phyloP scores from a whole-genome alignment of 2,113 vertebrate genomes.

The Sebastes schlegelii region DNA sequence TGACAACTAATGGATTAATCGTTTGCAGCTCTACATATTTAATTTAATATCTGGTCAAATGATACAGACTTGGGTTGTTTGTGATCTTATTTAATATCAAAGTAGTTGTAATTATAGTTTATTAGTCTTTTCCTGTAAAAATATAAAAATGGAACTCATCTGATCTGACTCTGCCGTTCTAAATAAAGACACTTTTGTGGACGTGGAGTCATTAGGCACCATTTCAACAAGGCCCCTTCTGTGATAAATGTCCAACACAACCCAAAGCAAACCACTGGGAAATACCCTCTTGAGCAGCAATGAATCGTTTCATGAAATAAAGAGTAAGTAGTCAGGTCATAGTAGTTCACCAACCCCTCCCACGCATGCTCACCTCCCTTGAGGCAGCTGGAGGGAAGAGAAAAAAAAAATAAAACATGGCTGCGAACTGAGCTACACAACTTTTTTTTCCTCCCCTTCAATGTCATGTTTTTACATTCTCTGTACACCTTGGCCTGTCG shows the following conservation, averaged over 20 bases:
- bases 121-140: neutral
- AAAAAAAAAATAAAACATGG: conserved; percentile 15
- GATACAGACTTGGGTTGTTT: neutral
- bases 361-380: conserved; percentile 13
- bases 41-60: neutral
- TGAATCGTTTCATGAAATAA: conserved; percentile 55
- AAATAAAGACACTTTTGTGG: conserved; percentile 1
- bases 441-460: conserved; percentile 48
- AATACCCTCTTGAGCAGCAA: conserved; percentile 23
- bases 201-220: neutral
- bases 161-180: neutral
- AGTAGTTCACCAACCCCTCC: conserved; percentile 36
- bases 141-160: neutral
- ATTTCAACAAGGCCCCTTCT: neutral
- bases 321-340: conserved; percentile 50
- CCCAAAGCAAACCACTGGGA: conserved; percentile 33
- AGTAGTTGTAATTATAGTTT: neutral
- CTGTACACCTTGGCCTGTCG: conserved; percentile 67
- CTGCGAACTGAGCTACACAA: conserved; percentile 40
- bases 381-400: conserved; percentile 24
- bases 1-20: too few species aligned
- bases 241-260: conserved; percentile 9
- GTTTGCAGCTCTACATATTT: neutral
- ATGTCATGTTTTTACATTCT: conserved; percentile 75
- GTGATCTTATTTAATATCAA: neutral